Conservation (phyloP, 2,797 vertebrate species). For the Atherinosoma microstoma region DNA sequence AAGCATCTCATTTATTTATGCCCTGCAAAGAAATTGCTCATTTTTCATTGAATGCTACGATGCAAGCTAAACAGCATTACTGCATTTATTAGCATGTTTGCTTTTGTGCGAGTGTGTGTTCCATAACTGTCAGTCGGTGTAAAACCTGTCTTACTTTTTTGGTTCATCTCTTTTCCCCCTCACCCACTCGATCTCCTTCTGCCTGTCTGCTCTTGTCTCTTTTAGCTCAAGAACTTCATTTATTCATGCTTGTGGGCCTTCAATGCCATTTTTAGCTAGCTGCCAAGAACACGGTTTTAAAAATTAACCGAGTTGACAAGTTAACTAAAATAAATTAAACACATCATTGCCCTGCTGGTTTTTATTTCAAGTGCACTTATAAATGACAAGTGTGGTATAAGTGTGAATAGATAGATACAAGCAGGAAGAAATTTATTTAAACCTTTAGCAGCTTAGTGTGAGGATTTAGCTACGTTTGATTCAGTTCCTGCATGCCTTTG, state of each 20-base stretch:
- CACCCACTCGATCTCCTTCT: conserved; percentile 27
- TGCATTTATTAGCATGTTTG: conserved; percentile 9
- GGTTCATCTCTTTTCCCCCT: conserved; percentile 24
- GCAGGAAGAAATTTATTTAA: conserved; percentile 41
- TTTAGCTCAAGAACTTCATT: conserved; percentile 67
- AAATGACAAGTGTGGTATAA: conserved; percentile 11
- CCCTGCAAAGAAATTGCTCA: conserved; percentile 52
- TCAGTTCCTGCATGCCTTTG: conserved; percentile 9
- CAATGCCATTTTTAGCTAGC: conserved; percentile 63
- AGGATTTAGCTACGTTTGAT: conserved; percentile 9
- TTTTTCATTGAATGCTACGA: conserved; percentile 50
- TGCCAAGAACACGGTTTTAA: conserved; percentile 67
- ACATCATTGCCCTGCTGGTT: conserved; percentile 40
- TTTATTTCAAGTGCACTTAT: conserved; percentile 31
- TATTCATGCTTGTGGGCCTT: conserved; percentile 75
- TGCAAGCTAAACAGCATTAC: background rate
- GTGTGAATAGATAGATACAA: background rate
- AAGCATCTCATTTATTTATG: conserved; percentile 73
- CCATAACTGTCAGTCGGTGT: conserved; percentile 57
- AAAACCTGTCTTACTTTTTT: conserved; percentile 27
- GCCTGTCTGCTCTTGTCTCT: conserved; percentile 38
- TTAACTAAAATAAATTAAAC: conserved; percentile 73
- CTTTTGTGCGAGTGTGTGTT: conserved; percentile 21
- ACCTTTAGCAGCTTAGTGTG: conserved; percentile 3
- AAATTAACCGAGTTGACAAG: conserved; percentile 69